phyloP scores from a whole-genome alignment of 2,888 invertebrate genomes.

The Catocala nupta region DNA sequence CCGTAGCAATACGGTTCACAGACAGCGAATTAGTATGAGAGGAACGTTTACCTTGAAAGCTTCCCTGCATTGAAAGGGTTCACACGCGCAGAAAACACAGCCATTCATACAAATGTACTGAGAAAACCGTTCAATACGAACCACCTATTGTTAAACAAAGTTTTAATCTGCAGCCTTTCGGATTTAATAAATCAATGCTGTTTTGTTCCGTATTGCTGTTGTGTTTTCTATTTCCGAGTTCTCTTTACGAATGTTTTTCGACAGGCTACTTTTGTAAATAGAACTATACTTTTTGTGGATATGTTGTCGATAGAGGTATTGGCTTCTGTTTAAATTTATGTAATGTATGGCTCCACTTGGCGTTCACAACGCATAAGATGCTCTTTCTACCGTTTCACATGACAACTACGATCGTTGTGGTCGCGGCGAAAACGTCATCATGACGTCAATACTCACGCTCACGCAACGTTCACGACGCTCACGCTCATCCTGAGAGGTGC shows the following conservation, averaged over 20 bases:
- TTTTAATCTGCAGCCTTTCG: constrained; percentile 7
- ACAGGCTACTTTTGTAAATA: background rate
- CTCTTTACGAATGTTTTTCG: background rate
- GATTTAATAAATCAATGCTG: constrained; percentile 9
- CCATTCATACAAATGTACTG: constrained; percentile 5
- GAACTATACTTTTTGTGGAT: too few relatives aligned
- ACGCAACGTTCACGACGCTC: too few relatives aligned
- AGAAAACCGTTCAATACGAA: background rate
- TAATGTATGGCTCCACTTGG: too few relatives aligned
- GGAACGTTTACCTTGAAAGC: constrained; percentile 1
- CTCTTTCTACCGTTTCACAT: too few relatives aligned
- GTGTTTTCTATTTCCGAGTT: background rate
- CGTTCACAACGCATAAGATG: too few relatives aligned
- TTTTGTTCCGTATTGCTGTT: background rate
- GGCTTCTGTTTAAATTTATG: too few relatives aligned
- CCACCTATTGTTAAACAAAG: background rate
- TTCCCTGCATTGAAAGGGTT: constrained; percentile 3
- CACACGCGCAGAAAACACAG: constrained; percentile 1
- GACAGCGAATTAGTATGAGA: background rate
- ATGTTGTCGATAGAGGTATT: too few relatives aligned
- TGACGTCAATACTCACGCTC: too few relatives aligned
- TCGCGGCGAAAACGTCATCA: too few relatives aligned
- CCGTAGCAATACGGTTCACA: background rate
- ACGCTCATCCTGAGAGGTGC: too few relatives aligned
- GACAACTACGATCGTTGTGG: too few relatives aligned